These are phyloP conservation scores for Eilema sororculum DNA, from an alignment of 2,888 invertebrate species.

Conservation along the genomic window DNA sequence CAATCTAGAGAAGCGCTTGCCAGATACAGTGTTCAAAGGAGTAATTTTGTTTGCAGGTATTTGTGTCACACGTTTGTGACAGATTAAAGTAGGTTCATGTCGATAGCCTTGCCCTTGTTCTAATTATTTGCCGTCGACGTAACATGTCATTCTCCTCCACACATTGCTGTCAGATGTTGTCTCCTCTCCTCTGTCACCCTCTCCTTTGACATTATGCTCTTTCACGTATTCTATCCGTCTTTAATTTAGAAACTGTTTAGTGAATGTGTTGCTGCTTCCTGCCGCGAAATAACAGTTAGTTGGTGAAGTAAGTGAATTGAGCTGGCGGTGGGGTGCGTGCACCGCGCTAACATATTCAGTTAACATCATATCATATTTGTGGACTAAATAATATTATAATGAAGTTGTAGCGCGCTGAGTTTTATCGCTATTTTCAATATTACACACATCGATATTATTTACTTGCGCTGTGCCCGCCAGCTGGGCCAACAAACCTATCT, in stretches of 20 bases:
- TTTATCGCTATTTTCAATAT: neutral
- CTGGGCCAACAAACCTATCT: neutral
- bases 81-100: too few species aligned
- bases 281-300: neutral
- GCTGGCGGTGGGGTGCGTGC: neutral
- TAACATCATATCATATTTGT: neutral
- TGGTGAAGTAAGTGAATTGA: neutral
- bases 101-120: too few species aligned
- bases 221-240: neutral
- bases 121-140: too few species aligned
- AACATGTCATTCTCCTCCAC: too few species aligned
- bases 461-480: neutral
- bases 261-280: neutral
- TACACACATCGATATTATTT: neutral
- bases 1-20: neutral
- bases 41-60: too few species aligned
- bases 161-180: too few species aligned
- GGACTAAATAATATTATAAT: neutral
- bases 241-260: neutral
- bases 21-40: too few species aligned
- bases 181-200: too few species aligned
- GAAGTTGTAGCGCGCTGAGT: neutral
- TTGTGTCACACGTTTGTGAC: too few species aligned
- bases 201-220: neutral
- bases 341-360: neutral